Base-by-base conservation (phyloP, 2,797 vertebrate genomes). In the Staurois parvus region DNA sequence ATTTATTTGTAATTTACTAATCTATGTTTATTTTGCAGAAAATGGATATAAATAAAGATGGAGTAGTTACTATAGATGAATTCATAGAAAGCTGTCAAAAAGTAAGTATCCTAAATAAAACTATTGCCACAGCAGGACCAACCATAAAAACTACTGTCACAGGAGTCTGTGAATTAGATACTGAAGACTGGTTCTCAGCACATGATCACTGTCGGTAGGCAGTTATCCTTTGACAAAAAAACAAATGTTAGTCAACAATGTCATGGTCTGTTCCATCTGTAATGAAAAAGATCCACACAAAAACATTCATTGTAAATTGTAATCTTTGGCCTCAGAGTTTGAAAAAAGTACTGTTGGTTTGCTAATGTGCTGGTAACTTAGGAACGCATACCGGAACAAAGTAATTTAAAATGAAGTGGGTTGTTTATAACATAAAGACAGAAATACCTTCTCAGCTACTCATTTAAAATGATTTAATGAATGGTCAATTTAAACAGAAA, bases 11-110 rank as follows among this genome's bases (percentile, higher is more conserved):
- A 59, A 64, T 26, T 9, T 24, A 12, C 26, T 66, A 64, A 12
- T 74, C 84, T 88, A 10, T 85, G 83, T 9, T 89, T 89, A 13
- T 87, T 62, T 87, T 91, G 88, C 94, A 99, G 98, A 99, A 99
- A 95, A 99, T 99, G 98, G 98, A 99, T 93, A 99, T 98, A 93
- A 99, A 99, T 91, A 98, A 97, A 93, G 98, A 99, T 67, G 98
- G 98, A 2, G 98, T 99, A 74, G 98, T 99, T 79, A 99, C 98
- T 93, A 99, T 99, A 92, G 98, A 99, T 0, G 98, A 99, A 93
- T 99, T 99, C 94, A 98, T 99, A 37, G 98, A 99, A 93, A 99
- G 97, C 90, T 99, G 98, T 95, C 97, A 99, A 96, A 99, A 99
- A 88, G 98, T 99, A 94, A 97, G 97, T 93, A 59, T 24, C 52